Conservation (phyloP, 2,113 vertebrate genomes). For the Nibea albiflora region DNA sequence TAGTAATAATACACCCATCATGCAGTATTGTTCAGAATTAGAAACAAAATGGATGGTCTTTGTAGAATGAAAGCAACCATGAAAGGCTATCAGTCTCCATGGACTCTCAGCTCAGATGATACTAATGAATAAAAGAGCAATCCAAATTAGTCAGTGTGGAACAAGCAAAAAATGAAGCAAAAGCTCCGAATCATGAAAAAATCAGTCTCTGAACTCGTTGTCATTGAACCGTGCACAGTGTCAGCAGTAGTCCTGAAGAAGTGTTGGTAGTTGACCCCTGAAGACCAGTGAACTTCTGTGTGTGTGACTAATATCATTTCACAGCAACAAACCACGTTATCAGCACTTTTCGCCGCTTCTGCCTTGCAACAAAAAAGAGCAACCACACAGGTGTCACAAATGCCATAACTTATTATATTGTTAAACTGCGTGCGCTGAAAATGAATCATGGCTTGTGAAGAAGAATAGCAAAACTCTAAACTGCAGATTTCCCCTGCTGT, state of each 20-base stretch:
- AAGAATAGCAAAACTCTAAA: background rate
- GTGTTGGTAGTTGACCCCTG: conserved; percentile 25
- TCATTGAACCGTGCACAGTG: conserved; percentile 2
- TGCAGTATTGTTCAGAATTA: background rate
- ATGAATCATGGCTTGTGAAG: background rate
- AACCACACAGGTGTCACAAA: conserved; percentile 23
- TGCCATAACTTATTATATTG: background rate
- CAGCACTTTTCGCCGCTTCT: conserved; percentile 44
- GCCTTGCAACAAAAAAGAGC: conserved; percentile 31
- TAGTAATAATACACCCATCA: background rate
- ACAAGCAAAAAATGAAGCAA: background rate
- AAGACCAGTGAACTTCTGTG: conserved; percentile 37
- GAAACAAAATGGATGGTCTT: background rate
- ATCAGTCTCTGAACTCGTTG: conserved; percentile 2
- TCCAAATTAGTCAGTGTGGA: background rate
- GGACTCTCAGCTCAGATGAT: background rate
- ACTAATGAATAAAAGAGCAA: background rate
- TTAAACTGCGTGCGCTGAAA: background rate
- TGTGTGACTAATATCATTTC: conserved; percentile 52
- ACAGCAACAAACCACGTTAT: conserved; percentile 34
- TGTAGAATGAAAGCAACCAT: background rate
- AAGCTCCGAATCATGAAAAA: background rate
- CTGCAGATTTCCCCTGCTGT: background rate
- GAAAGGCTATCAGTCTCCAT: background rate
- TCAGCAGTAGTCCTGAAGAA: conserved; percentile 12